Evolutionary conservation across 2,113 vertebrate species (phyloP).

Genomic region (Dunckerocampus dactyliophorus): DNA sequence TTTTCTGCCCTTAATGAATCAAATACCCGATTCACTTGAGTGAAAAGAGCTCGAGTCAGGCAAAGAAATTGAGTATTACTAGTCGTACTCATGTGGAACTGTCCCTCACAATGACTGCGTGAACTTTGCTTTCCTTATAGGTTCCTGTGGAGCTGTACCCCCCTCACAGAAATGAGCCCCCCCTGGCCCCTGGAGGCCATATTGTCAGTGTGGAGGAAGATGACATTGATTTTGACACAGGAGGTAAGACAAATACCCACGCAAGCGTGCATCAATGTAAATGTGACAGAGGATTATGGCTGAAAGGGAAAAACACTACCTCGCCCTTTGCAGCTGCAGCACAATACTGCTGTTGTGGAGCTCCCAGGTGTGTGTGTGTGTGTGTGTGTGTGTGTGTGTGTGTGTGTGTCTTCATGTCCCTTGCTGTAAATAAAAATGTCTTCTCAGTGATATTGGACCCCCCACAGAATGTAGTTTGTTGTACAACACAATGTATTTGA

Average conservation of each 20-base stretch:
- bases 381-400: slow-evolving; percentile 33
- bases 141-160: slow-evolving; percentile 47
- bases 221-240: slow-evolving; percentile 71
- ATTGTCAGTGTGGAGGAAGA: slow-evolving; percentile 80
- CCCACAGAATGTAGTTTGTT: neutral
- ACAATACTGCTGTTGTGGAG: slow-evolving; percentile 61
- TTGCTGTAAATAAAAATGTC: slow-evolving; percentile 44
- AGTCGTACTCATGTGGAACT: no score
- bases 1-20: no score
- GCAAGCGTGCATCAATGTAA: neutral
- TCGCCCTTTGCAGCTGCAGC: slow-evolving; percentile 39
- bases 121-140: slow-evolving; percentile 18
- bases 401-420: slow-evolving; percentile 8
- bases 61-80: no score
- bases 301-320: slow-evolving; percentile 20
- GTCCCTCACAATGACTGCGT: neutral
- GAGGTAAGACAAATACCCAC: slow-evolving; percentile 72
- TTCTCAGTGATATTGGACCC: slow-evolving; percentile 31
- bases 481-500: no score
- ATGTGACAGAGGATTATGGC: slow-evolving; percentile 8
- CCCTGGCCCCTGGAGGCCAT: slow-evolving; percentile 54
- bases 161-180: slow-evolving; percentile 23
- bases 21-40: no score
- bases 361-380: slow-evolving; percentile 50
- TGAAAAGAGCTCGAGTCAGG: no score